phyloP scores from a whole-genome alignment of 1,140 invertebrate genomes.

The Anoplolepis gracilipes region DNA sequence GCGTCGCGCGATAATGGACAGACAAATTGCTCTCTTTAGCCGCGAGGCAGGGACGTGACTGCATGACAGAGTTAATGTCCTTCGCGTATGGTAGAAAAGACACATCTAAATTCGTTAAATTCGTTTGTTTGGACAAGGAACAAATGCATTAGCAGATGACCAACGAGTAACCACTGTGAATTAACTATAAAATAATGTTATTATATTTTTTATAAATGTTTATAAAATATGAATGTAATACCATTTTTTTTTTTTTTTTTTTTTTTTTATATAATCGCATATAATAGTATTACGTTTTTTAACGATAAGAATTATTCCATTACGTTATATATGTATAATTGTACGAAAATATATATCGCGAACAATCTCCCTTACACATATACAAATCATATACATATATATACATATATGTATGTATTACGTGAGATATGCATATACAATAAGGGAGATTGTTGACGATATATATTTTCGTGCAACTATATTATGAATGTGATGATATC shows the following conservation, averaged over 20 bases:
- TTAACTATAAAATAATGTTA: background rate
- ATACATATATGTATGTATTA: background rate
- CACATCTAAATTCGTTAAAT: slow-evolving; percentile 24
- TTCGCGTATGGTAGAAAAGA: slow-evolving; percentile 31
- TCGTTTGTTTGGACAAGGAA: background rate
- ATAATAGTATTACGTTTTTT: background rate
- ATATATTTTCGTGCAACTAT: slow-evolving; percentile 3
- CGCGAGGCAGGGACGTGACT: slow-evolving; percentile 43
- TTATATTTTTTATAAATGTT: background rate
- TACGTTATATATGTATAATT: too few species aligned
- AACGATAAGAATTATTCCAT: slow-evolving; percentile 12
- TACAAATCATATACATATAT: too few species aligned
- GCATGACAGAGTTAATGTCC: slow-evolving; percentile 30
- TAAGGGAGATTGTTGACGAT: background rate
- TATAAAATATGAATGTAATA: background rate
- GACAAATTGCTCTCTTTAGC: slow-evolving; percentile 59
- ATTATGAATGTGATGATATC: slow-evolving; percentile 22
- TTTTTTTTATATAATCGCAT: background rate
- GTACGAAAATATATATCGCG: too few species aligned
- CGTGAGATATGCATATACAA: background rate
- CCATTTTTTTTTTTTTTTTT: too few species aligned
- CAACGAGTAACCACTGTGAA: background rate
- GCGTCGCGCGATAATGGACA: slow-evolving; percentile 51
- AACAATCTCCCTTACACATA: too few species aligned
- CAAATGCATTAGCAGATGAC: background rate